Percentiles rank a stretch among this genome's conserved stretches.
Conservation (phyloP, 2,888 invertebrate genomes). For the Eupithecia inturbata region DNA sequence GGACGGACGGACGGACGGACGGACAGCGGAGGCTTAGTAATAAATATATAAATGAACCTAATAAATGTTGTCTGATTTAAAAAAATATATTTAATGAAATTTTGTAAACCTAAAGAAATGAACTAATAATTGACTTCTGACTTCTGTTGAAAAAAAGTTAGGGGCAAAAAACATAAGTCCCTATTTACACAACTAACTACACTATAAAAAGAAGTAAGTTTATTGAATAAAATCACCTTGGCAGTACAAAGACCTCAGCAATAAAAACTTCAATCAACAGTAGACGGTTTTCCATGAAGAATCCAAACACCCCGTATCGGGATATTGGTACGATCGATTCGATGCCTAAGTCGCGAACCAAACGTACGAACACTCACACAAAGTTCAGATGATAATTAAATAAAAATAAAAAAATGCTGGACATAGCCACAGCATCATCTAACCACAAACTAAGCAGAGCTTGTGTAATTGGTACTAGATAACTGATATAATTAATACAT, state of each 20-base stretch:
- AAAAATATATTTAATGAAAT: no score
- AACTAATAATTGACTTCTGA: no score
- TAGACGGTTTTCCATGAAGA: background rate
- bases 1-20: no score
- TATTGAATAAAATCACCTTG: background rate
- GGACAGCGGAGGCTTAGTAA: no score
- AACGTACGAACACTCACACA: background rate
- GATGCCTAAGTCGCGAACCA: background rate
- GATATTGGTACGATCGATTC: background rate
- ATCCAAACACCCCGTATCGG: background rate
- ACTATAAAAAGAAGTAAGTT: no score
- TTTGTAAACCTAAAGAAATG: no score
- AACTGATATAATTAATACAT: background rate
- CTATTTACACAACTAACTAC: no score
- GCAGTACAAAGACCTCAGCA: no score
- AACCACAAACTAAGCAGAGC: background rate
- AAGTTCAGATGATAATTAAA: background rate
- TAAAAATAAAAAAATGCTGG: background rate
- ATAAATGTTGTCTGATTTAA: no score
- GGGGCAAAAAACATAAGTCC: no score
- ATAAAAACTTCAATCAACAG: background rate
- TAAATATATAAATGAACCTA: no score
- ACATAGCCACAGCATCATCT: background rate
- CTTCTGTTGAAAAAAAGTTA: background rate
- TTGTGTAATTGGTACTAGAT: background rate